These are phyloP conservation scores for Anastrepha obliqua DNA, from an alignment of 1,140 invertebrate species.

Conservation along the genomic window DNA sequence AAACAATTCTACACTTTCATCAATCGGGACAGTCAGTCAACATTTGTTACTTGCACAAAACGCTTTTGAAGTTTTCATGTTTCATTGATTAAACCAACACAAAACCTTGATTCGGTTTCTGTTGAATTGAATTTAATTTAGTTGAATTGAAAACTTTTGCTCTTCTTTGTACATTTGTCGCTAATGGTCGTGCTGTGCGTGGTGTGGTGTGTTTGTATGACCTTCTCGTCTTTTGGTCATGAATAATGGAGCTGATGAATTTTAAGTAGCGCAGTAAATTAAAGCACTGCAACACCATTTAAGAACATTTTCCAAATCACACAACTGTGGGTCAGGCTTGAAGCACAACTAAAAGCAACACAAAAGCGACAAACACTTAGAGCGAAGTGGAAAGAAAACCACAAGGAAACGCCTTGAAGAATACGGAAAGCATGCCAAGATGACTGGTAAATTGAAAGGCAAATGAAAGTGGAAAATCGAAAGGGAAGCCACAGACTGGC, in stretches of 20 bases:
- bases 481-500: slow-evolving; percentile 30
- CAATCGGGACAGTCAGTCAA: slow-evolving; percentile 18
- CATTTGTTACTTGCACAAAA: slow-evolving; percentile 39
- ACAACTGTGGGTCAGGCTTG: background rate
- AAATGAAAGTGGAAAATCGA: slow-evolving; percentile 51
- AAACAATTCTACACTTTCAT: background rate
- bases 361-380: slow-evolving; percentile 29
- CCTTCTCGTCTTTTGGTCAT: slow-evolving; percentile 31
- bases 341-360: background rate
- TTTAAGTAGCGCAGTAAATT: slow-evolving; percentile 44
- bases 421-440: background rate
- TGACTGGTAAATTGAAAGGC: slow-evolving; percentile 39
- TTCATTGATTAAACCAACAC: slow-evolving; percentile 28
- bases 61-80: slow-evolving; percentile 42
- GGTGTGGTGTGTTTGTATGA: background rate
- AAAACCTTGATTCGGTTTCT: background rate
- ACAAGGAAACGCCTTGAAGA: slow-evolving; percentile 42
- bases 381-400: slow-evolving; percentile 21
- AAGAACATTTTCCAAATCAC: background rate
- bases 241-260: slow-evolving; percentile 50
- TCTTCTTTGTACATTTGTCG: background rate
- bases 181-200: background rate
- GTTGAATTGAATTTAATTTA: slow-evolving; percentile 45
- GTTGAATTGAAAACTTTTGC: slow-evolving; percentile 34
- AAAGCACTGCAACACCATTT: slow-evolving; percentile 49